phyloP scores from a whole-genome alignment of 1,140 invertebrate species.

The Chymomyza costata region DNA sequence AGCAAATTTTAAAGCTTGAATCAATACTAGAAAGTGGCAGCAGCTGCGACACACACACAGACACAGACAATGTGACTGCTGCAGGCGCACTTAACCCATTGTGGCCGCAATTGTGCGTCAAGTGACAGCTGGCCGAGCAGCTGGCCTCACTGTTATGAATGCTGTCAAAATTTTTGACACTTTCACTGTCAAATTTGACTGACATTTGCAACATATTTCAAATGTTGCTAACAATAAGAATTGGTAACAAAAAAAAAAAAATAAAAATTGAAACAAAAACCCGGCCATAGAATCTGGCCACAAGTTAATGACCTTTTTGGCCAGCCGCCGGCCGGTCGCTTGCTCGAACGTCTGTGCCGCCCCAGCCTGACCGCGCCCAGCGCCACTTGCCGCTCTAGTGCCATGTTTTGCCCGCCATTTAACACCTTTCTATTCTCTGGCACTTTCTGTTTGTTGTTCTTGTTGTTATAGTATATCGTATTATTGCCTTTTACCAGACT shows the following conservation, averaged over 20 bases:
- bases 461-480: no score
- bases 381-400: conserved; percentile 22
- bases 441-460: conserved; percentile 12
- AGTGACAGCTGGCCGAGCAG: conserved; percentile 37
- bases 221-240: not conserved
- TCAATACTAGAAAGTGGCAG: conserved; percentile 4
- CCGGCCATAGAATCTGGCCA: conserved; percentile 19
- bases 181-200: conserved; percentile 33
- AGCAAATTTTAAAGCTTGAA: conserved; percentile 3
- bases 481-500: conserved; percentile 45
- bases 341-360: conserved; percentile 16
- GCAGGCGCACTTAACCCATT: conserved; percentile 28
- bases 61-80: conserved; percentile 4
- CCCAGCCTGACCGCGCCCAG: conserved; percentile 37
- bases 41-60: conserved; percentile 16
- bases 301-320: conserved; percentile 56
- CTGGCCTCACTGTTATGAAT: no score
- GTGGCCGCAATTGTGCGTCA: conserved; percentile 20
- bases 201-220: conserved; percentile 15
- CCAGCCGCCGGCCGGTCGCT: conserved; percentile 38
- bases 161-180: conserved; percentile 29
- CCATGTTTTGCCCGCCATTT: conserved; percentile 42
- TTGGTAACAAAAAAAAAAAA: not conserved
- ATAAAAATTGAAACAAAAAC: not conserved
- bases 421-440: conserved; percentile 69